Evolutionary conservation across 2,888 invertebrate species (phyloP).

Genomic region (Polydesmus complanatus): DNA sequence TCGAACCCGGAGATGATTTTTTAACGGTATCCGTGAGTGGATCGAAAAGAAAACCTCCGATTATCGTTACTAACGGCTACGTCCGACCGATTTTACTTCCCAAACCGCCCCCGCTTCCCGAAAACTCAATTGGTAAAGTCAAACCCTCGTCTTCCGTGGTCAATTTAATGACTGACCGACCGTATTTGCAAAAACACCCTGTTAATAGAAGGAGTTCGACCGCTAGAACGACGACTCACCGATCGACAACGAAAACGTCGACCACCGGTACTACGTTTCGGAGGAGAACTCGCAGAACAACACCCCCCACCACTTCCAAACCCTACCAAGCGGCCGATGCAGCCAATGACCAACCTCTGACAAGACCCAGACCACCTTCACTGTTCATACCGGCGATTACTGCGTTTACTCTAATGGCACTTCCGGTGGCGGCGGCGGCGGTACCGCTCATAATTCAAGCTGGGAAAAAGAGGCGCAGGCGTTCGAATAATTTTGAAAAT

Average conservation of each 20-base stretch:
- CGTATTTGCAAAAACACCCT: not conserved
- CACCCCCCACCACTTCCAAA: not conserved
- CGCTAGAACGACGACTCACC: not conserved
- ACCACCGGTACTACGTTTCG: not conserved
- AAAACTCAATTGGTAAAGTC: not conserved
- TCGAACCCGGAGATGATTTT: not conserved
- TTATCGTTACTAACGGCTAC: not conserved
- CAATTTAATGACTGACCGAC: constrained; percentile 2
- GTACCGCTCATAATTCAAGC: not conserved
- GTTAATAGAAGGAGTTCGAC: not conserved
- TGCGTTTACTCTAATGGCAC: constrained; percentile 10
- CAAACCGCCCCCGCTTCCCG: not conserved
- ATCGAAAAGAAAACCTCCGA: not conserved
- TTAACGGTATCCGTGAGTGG: not conserved
- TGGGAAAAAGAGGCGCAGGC: not conserved
- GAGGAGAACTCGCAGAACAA: not conserved
- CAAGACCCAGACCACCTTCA: not conserved
- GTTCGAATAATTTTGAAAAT: no score
- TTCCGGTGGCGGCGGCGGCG: constrained; percentile 11
- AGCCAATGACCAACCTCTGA: not conserved
- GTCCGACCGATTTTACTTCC: not conserved
- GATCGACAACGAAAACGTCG: not conserved
- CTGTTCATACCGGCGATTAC: constrained; percentile 7
- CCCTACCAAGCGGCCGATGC: not conserved
- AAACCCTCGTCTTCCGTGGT: not conserved